Base-by-base conservation (phyloP, 1,140 invertebrate genomes). In the Nixonia krombeini region DNA sequence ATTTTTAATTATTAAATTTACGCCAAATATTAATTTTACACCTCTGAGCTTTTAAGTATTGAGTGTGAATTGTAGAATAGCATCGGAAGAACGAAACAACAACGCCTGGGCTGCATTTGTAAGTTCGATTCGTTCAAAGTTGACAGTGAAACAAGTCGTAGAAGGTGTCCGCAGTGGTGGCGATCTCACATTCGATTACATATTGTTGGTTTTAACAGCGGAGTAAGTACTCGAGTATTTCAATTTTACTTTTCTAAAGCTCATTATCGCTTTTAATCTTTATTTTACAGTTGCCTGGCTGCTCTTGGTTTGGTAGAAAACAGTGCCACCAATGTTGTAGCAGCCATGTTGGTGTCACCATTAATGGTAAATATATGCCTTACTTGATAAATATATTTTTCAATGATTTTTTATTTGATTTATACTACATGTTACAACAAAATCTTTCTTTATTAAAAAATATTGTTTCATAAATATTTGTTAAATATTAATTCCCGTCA, bases 271-370 rank as follows among this genome's bases (percentile, higher is more conserved):
- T 62, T 61, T n/a, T n/a, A 49, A 50, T 63, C 50, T 50, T 45
- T 65, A 31, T 67, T 66, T 67, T 73, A 33, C 12, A 85, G 83
- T 70, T 86, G 81, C 62, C 65, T 91, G n/a, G 89, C 90, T 18
- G 88, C 90, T 4, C 86, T 94, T 45, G 93, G 93, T 8, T 82
- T 96, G 23, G 86, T 93, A 1, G 93, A 96, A 77, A 91, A 93
- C 75, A 94, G 90, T 57, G 90, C 92, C 1, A 92, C 94, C 1
- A 91, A 93, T 73, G 89, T 95, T 45, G 92, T 94, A 16, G 93
- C 94, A 10, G 93, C 92, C 35, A 96, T 96, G 94, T 83, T 96
- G 57, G 91, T 95, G 1, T 95, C 93, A 1, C 94, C 94, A 0
- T 85, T 95, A 1, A 96, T 95, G 93, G 90, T 85, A 81, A 8